Base-by-base conservation (phyloP, 1,140 invertebrate species). In the Calliphora vicina region DNA sequence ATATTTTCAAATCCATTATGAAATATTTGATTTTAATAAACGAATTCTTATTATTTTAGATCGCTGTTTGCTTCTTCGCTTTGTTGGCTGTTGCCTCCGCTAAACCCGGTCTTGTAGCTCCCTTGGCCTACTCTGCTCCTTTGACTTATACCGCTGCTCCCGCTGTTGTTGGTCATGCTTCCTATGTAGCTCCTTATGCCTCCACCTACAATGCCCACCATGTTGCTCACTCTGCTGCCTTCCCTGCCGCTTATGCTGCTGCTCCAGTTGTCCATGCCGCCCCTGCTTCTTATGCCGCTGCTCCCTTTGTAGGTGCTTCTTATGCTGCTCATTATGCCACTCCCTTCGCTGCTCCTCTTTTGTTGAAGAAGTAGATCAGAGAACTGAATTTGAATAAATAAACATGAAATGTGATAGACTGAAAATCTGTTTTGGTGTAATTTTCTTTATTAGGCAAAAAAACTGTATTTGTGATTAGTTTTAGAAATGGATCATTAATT, bases 121-220 rank as follows among this genome's bases (percentile, higher is more conserved):
- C 83, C 13, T 83, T 83, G 43, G 82, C 82, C 10, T 83, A 83
- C 23, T 72, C 82, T 20, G 61, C 76, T 43, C 72, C 83, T 2
- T 8, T 73, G 61, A 67, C 83, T 15, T 80, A 80, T 76, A 20
- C 57, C 20, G 82, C 71, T 26, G 82, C 25, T 26, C 50, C 81
- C 8, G 76, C 81, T 1, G 88, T 90, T 43, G 87, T 89, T 42
- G 89, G 90, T 61, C 86, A 85, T 82, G 88, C 88, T 71, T 91
- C 92, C 83, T 91, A 91, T 82, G 92, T 91, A 17, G 92, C 92
- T 83, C 91, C 92, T 3, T 92, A 93, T 82, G 87, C 87, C 84
- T 88, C 87, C 84, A 89, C 86, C 84, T 91, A 88, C 82, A 83
- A 84, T 23, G 87, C 88, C 43, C 86, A 88, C 78, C 84, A 84